These are phyloP conservation scores for Lycia hirtaria DNA, from an alignment of 2,888 invertebrate species.

Conservation along the genomic window DNA sequence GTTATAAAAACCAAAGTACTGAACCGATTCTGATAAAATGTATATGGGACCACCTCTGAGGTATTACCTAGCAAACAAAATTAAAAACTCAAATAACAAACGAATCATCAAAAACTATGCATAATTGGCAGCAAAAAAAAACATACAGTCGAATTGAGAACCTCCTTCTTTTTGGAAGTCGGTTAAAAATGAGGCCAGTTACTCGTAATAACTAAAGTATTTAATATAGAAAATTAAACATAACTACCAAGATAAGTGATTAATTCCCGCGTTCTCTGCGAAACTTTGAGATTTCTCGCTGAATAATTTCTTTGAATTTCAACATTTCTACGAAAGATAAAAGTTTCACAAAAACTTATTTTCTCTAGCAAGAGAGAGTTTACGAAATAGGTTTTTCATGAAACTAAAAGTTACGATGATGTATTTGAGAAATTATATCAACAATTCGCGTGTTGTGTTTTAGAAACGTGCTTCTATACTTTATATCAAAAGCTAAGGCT, in stretches of 20 bases:
- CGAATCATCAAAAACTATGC: too few species aligned
- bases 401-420: constrained; percentile 11
- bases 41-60: too few species aligned
- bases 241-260: constrained; percentile 5
- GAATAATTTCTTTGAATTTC: constrained; percentile 12
- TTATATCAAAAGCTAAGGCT: too few species aligned
- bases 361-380: not conserved
- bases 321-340: not conserved
- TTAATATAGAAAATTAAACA: not conserved
- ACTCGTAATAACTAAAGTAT: too few species aligned
- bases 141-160: too few species aligned
- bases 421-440: not conserved
- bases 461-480: not conserved
- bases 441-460: not conserved
- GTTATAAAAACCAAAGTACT: too few species aligned
- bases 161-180: too few species aligned
- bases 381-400: constrained; percentile 6
- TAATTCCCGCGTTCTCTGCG: constrained; percentile 8
- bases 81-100: too few species aligned
- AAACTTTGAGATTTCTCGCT: not conserved
- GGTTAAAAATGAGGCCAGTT: too few species aligned
- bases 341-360: constrained; percentile 1
- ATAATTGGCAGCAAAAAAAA: too few species aligned
- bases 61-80: too few species aligned
- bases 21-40: too few species aligned